Evolutionary conservation across 2,888 invertebrate species (phyloP).

Genomic region (Acholoe squamosa): DNA sequence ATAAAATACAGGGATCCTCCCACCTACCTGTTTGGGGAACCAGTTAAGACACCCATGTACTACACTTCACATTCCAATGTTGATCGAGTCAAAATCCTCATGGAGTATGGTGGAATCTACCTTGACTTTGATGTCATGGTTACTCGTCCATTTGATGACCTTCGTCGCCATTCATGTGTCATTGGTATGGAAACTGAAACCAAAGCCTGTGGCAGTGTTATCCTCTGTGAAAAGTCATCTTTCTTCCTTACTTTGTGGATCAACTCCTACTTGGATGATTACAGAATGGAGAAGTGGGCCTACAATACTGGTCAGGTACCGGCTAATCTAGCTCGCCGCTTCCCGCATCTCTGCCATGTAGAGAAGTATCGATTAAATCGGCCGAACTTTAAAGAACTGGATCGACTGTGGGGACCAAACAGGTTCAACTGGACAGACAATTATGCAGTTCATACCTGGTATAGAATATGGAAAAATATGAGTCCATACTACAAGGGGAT

Average conservation of each 20-base stretch:
- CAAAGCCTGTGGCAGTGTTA: constrained; percentile 73
- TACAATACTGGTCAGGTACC: constrained; percentile 74
- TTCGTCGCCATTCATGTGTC: constrained; percentile 69
- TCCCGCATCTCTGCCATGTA: constrained; percentile 71
- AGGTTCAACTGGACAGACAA: constrained; percentile 72
- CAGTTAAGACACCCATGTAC: constrained; percentile 69
- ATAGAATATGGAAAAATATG: constrained; percentile 69
- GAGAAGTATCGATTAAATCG: constrained; percentile 69
- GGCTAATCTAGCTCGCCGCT: constrained; percentile 70
- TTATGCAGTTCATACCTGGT: constrained; percentile 77
- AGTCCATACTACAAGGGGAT: constrained; percentile 70
- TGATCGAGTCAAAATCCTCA: constrained; percentile 71
- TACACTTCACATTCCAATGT: constrained; percentile 74
- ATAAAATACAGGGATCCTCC: constrained; percentile 70
- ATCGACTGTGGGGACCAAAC: constrained; percentile 70
- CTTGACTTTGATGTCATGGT: constrained; percentile 72
- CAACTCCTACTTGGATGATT: constrained; percentile 73
- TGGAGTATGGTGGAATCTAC: constrained; percentile 73
- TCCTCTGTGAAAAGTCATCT: constrained; percentile 70
- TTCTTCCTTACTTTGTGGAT: constrained; percentile 72
- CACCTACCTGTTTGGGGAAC: constrained; percentile 68
- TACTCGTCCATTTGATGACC: constrained; percentile 70
- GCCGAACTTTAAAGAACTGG: constrained; percentile 72
- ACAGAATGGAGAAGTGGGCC: constrained; percentile 72
- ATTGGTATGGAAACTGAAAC: constrained; percentile 69